Evolutionary conservation across 2,888 invertebrate genomes (phyloP).

Genomic region (Lissonota sp.): DNA sequence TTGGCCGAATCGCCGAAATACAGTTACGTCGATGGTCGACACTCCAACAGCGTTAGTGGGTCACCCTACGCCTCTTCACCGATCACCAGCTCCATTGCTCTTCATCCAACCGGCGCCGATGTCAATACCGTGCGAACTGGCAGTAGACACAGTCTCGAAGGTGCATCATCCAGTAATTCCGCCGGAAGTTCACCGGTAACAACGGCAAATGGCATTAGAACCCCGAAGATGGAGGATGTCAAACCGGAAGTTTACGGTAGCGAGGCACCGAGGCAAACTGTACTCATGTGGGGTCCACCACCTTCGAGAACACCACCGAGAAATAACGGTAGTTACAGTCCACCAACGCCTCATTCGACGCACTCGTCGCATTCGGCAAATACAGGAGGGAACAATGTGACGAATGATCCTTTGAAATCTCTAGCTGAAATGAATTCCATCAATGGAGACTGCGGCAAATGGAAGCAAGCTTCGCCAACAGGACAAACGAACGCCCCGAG

Average conservation of each 20-base stretch:
- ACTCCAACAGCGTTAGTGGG: conserved; percentile 77
- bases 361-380: conserved; percentile 79
- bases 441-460: conserved; percentile 83
- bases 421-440: conserved; percentile 84
- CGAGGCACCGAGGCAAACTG: conserved; percentile 93
- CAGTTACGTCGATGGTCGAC: conserved; percentile 80
- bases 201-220: conserved; percentile 85
- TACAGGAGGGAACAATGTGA: conserved; percentile 60
- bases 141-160: conserved; percentile 81
- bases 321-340: conserved; percentile 82
- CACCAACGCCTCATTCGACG: conserved; percentile 80
- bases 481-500: conserved; percentile 76
- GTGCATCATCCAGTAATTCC: conserved; percentile 86
- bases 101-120: conserved; percentile 70
- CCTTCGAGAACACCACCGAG: conserved; percentile 79
- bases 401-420: conserved; percentile 84
- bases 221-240: conserved; percentile 87
- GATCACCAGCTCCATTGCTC: conserved; percentile 69
- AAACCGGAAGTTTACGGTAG: conserved; percentile 84
- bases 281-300: conserved; percentile 94
- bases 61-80: conserved; percentile 80
- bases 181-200: conserved; percentile 88
- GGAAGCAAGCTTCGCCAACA: conserved; percentile 82
- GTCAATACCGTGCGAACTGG: conserved; percentile 78
- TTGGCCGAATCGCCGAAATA: conserved; percentile 86